A percentile compares a stretch with the other conserved stretches of the same genome.
These are phyloP conservation scores for Azorinus chamasolen DNA, from an alignment of 2,888 invertebrate species.

Conservation along the genomic window DNA sequence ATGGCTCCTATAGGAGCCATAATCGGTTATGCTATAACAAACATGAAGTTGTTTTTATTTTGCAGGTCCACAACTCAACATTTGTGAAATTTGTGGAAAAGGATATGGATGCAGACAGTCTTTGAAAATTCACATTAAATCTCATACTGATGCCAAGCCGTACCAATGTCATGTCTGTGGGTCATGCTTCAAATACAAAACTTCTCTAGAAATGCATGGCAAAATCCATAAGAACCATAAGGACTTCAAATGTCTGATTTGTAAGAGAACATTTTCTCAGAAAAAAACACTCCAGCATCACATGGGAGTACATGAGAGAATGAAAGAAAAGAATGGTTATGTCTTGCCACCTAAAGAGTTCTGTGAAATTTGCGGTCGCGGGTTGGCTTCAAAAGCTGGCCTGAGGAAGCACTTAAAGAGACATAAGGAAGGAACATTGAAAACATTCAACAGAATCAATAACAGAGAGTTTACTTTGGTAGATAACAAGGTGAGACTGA, in stretches of 20 bases:
- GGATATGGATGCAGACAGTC: conserved; percentile 20
- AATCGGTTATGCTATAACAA: too few species aligned
- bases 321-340: conserved; percentile 18
- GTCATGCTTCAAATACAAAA: conserved; percentile 19
- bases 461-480: neutral
- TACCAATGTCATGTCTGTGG: conserved; percentile 35
- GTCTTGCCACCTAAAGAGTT: conserved; percentile 26
- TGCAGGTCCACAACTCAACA: conserved; percentile 27
- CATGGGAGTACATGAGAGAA: conserved; percentile 25
- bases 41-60: too few species aligned
- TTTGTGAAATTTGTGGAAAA: conserved; percentile 54
- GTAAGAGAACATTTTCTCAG: conserved; percentile 35
- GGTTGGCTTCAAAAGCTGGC: conserved; percentile 31
- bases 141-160: conserved; percentile 7
- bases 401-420: conserved; percentile 40
- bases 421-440: conserved; percentile 43
- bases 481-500: too few species aligned
- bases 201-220: conserved; percentile 26
- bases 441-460: conserved; percentile 23
- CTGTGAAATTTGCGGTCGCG: conserved; percentile 41
- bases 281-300: conserved; percentile 32
- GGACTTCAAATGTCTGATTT: conserved; percentile 39
- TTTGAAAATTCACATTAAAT: conserved; percentile 27
- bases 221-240: conserved; percentile 43
- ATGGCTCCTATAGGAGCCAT: too few species aligned